Evolutionary conservation across 1,140 invertebrate genomes (phyloP).

Genomic region (Rhopalosiphum padi): DNA sequence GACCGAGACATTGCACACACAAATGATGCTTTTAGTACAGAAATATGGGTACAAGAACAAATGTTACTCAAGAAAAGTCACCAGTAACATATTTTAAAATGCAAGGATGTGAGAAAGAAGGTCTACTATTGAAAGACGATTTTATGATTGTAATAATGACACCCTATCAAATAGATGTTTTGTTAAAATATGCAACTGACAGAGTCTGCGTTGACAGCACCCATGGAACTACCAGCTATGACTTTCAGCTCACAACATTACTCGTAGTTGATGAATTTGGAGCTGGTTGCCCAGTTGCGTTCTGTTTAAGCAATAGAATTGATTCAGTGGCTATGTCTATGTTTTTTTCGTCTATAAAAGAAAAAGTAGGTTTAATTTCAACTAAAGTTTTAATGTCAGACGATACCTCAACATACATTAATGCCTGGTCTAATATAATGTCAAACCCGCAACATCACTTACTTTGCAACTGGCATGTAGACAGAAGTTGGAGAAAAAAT

Average conservation of each 20-base stretch:
- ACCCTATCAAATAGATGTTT: neutral
- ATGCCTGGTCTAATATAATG: constrained; percentile 30
- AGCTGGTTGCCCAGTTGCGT: constrained; percentile 26
- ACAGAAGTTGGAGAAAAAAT: constrained; percentile 35
- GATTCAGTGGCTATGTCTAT: neutral
- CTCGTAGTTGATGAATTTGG: constrained; percentile 29
- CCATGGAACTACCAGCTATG: neutral
- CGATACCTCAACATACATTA: neutral
- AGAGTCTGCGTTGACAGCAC: constrained; percentile 19
- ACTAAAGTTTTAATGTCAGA: constrained; percentile 13
- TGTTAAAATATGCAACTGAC: neutral
- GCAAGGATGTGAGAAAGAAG: neutral
- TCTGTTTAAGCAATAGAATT: constrained; percentile 33
- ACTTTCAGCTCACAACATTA: constrained; percentile 21
- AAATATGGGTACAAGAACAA: neutral
- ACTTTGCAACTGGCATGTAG: constrained; percentile 35
- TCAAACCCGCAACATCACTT: neutral
- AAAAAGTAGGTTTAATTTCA: constrained; percentile 18
- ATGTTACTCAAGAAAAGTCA: constrained; percentile 21
- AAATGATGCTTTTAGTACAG: neutral
- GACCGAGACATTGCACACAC: neutral
- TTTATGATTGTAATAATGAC: constrained; percentile 42
- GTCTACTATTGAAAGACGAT: neutral
- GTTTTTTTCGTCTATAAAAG: constrained; percentile 34
- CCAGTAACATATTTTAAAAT: constrained; percentile 4